These are phyloP conservation scores for Drosophila triauraria DNA, from an alignment of 1,140 invertebrate genomes.

Conservation along the genomic window DNA sequence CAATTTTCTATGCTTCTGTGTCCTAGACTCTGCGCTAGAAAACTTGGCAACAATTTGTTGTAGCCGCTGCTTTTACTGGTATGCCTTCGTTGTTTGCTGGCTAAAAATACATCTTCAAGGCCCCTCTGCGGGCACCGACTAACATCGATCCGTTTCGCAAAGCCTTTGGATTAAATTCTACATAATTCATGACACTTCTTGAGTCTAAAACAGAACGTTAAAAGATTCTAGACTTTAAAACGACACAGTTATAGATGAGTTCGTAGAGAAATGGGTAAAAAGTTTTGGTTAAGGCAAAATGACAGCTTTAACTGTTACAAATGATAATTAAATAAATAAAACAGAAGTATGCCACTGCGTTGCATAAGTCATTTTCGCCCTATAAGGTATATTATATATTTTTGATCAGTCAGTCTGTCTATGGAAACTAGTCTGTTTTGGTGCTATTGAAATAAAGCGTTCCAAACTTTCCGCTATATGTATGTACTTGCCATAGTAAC, in stretches of 20 bases:
- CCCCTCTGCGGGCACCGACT: slow-evolving; percentile 27
- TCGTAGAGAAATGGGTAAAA: not conserved
- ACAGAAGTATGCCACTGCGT: no score
- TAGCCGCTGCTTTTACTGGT: slow-evolving; percentile 23
- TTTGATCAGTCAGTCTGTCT: no score
- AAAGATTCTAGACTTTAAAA: slow-evolving; percentile 44
- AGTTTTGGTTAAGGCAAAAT: slow-evolving; percentile 4
- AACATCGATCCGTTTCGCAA: slow-evolving; percentile 66
- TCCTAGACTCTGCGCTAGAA: slow-evolving; percentile 65
- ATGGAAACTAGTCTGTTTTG: no score
- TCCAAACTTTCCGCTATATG: no score
- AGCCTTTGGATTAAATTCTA: slow-evolving; percentile 73
- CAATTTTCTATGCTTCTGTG: slow-evolving; percentile 65
- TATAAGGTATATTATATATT: no score
- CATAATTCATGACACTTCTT: slow-evolving; percentile 63
- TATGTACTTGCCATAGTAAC: no score
- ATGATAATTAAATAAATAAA: not conserved
- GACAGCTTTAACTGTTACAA: not conserved
- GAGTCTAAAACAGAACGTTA: not conserved
- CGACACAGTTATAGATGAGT: slow-evolving; percentile 5
- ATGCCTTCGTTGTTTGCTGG: slow-evolving; percentile 27
- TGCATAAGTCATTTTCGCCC: no score
- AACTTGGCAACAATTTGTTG: slow-evolving; percentile 70
- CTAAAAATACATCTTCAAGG: slow-evolving; percentile 60
- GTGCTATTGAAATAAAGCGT: no score